phyloP scores from a whole-genome alignment of 2,797 vertebrate genomes.

The Dermochelys coriacea region DNA sequence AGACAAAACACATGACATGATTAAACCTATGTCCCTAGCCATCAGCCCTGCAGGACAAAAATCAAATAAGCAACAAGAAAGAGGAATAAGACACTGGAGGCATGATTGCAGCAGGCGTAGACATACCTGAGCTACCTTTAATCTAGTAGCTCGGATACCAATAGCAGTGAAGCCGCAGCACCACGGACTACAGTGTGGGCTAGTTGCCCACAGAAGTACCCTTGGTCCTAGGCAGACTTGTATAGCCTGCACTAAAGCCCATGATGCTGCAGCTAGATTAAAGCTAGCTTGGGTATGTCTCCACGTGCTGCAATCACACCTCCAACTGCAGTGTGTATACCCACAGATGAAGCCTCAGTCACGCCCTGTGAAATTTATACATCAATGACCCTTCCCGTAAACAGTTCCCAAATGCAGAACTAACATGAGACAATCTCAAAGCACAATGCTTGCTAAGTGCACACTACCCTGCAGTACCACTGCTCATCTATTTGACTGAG shows the following conservation, averaged over 20 bases:
- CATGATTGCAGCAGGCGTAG: neutral
- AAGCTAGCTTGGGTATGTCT: neutral
- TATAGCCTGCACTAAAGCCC: neutral
- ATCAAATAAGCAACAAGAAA: neutral
- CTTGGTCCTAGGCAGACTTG: neutral
- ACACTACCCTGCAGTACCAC: neutral
- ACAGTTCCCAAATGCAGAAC: neutral
- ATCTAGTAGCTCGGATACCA: neutral
- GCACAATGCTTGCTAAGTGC: neutral
- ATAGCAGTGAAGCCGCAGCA: neutral
- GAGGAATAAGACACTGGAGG: neutral
- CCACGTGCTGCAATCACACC: no score
- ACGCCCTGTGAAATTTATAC: neutral
- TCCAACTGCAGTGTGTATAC: neutral
- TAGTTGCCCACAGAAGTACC: neutral
- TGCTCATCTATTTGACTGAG: neutral
- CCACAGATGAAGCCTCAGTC: neutral
- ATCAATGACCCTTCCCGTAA: neutral
- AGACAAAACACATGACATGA: neutral
- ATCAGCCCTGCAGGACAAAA: neutral
- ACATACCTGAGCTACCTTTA: neutral
- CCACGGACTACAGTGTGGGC: neutral
- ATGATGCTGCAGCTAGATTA: neutral
- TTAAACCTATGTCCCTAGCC: neutral
- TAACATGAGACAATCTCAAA: neutral